phyloP scores from a whole-genome alignment of 1,140 invertebrate species.

The Lordiphosa mommai region DNA sequence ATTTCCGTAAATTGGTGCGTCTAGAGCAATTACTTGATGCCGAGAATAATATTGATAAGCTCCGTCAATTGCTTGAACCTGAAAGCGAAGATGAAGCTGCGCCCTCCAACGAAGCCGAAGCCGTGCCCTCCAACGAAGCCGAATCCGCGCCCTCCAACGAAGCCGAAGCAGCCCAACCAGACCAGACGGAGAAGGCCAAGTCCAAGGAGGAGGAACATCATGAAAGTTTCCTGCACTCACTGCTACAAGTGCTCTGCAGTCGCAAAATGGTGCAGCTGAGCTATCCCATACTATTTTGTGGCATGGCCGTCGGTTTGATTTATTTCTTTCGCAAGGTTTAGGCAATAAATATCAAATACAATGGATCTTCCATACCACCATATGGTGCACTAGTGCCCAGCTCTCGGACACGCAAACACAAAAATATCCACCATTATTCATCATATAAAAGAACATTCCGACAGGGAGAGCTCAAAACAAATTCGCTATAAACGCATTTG shows the following conservation, averaged over 20 bases:
- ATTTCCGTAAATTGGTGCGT: constrained; percentile 22
- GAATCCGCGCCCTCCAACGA: neutral
- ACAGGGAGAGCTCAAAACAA: constrained; percentile 15
- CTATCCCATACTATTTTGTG: constrained; percentile 45
- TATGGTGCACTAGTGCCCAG: neutral
- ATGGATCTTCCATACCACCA: neutral
- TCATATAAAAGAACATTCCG: too few relatives aligned
- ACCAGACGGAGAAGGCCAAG: neutral
- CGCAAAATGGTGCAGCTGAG: constrained; percentile 22
- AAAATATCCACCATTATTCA: neutral
- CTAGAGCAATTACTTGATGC: constrained; percentile 39
- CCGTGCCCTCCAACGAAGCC: neutral
- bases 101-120: neutral
- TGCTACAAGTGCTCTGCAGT: constrained; percentile 20
- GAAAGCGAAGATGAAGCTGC: neutral
- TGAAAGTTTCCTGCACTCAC: constrained; percentile 3
- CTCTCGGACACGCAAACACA: neutral
- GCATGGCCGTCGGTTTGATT: constrained; percentile 48
- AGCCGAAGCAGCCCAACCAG: neutral
- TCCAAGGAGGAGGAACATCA: neutral
- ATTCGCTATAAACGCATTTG: constrained; percentile 25
- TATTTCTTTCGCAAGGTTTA: constrained; percentile 50
- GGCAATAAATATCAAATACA: neutral
- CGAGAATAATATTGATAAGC: constrained; percentile 35
- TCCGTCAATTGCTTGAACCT: constrained; percentile 33